Percentiles rank a stretch among this genome's conserved stretches.
Conservation (phyloP, 1,140 invertebrate genomes). For the Drosophila sproati region DNA sequence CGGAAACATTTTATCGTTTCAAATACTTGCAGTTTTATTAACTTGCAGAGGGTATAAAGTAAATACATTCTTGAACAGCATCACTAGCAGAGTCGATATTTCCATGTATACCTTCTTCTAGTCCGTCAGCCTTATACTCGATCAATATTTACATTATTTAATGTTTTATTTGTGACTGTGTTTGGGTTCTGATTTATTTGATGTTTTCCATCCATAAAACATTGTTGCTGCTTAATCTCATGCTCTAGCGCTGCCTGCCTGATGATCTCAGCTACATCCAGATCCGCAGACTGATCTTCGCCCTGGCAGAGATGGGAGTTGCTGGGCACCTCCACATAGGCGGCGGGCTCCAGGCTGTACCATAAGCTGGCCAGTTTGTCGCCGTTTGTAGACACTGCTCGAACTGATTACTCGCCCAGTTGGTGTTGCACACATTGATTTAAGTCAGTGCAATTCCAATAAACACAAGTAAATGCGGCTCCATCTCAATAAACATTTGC, state of each 20-base stretch:
- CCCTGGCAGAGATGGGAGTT: not conserved
- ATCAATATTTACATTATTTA: not conserved
- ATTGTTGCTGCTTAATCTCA: slow-evolving; percentile 37
- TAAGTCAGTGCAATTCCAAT: slow-evolving; percentile 9
- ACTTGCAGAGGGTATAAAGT: no score
- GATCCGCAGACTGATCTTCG: not conserved
- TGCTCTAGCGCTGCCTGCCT: slow-evolving; percentile 49
- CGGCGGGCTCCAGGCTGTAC: slow-evolving; percentile 45
- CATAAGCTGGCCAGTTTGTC: slow-evolving; percentile 39
- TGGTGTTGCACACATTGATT: not conserved
- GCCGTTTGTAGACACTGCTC: slow-evolving; percentile 8
- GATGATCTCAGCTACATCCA: slow-evolving; percentile 48
- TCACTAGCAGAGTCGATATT: no score
- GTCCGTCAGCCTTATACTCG: not conserved
- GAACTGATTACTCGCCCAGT: slow-evolving; percentile 33
- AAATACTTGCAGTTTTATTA: no score
- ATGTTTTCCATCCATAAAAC: slow-evolving; percentile 6
- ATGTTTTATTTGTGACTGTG: not conserved
- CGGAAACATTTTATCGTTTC: not conserved
- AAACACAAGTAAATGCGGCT: slow-evolving; percentile 18
- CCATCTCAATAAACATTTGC: slow-evolving; percentile 13
- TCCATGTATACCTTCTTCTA: no score
- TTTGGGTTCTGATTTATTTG: not conserved
- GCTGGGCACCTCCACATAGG: slow-evolving; percentile 49
- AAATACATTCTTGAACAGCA: no score